Base-by-base conservation (phyloP, 2,797 vertebrate genomes). In the Psittacula derbiana region DNA sequence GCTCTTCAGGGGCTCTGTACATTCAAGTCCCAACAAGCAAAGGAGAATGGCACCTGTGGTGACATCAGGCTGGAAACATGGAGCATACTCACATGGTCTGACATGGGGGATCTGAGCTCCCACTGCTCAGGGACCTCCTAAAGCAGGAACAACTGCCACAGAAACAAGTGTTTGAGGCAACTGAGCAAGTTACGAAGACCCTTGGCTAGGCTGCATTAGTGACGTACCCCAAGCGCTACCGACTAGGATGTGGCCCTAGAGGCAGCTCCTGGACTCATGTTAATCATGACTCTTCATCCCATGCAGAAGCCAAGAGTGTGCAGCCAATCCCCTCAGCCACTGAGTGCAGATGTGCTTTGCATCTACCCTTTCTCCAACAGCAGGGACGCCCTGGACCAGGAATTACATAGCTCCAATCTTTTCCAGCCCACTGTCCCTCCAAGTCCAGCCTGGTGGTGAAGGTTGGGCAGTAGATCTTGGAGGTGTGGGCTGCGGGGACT, bases 351-450 rank as follows among this genome's bases (percentile, higher is more conserved):
- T 0, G 1, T 30, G 44, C 61, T 61, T 78, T 52, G 31, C 31
- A 91, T 55, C 58, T 46, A 79, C 43, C 31, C 65, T 10, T 60
- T 87, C 16, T 58, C 31, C 25, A 41, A 4, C 11, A 75, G 16
- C n/a, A 55, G n/a, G 18, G 49, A 67, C 3, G 2, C 0, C 0
- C 16, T 1, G 0, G 31, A 47, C 24, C 6, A 27, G 57, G 49
- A 43, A 79, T 40, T 52, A 73, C 65, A 30, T 10, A 49, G 33
- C 36, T 60, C 36, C 28, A 80, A 36, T 12, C 30, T 61, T 47
- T 74, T 40, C 65, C 61, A 80, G 20, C 16, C 19, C 46, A 6
- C 28, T 24, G 41, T 55, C 8, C 4, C 19, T 10, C 28, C 12
- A 24, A 23, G 31, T 10, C 49, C 73, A 76, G 57, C 16, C 28